Evolutionary conservation across 2,888 invertebrate species (phyloP).

Genomic region (Drosophila cognata): DNA sequence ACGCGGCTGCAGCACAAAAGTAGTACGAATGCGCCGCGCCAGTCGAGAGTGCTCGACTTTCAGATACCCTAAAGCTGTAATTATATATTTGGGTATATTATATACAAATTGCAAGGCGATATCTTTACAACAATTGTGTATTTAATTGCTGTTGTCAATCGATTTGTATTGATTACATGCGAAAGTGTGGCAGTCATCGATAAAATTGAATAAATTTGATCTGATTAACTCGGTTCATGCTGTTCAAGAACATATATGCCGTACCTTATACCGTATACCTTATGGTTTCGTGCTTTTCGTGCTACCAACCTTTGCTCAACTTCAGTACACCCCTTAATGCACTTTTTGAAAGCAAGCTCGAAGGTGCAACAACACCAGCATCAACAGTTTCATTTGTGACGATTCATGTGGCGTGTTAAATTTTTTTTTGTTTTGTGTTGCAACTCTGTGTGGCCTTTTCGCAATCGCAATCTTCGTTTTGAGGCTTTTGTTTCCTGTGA

Average conservation of each 20-base stretch:
- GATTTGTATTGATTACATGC: neutral
- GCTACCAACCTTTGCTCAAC: neutral
- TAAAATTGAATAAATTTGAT: neutral
- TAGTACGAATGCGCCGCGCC: neutral
- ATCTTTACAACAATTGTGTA: neutral
- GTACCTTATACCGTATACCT: neutral
- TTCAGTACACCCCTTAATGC: neutral
- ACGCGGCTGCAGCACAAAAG: conserved; percentile 17
- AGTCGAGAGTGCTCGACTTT: neutral
- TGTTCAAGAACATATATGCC: neutral
- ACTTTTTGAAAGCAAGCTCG: neutral
- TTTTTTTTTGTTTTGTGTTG: conserved; percentile 29
- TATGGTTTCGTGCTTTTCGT: neutral
- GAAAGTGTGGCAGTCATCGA: neutral
- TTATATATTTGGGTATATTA: neutral
- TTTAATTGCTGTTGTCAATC: neutral
- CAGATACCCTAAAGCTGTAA: neutral
- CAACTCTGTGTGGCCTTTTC: conserved; percentile 22
- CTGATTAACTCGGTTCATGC: neutral
- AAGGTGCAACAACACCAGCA: conserved; percentile 16
- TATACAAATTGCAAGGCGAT: neutral
- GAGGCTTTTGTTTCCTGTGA: conserved; percentile 46
- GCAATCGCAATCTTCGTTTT: conserved; percentile 37
- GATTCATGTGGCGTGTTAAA: conserved; percentile 30
- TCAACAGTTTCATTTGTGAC: conserved; percentile 26